Base-by-base conservation (phyloP, 1,140 invertebrate species). In the Eueides isabella region DNA sequence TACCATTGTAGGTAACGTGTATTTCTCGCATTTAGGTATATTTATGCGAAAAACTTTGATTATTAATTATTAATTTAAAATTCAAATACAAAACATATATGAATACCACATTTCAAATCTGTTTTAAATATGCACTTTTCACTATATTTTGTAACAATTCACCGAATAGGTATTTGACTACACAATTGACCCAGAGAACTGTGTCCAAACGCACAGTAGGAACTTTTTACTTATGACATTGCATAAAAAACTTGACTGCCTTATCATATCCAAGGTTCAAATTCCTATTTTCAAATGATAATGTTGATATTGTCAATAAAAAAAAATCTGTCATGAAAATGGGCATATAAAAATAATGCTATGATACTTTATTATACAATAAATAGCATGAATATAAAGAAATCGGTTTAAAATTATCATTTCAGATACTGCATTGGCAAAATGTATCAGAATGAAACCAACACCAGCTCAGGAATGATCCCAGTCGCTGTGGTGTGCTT, bases 401-500 rank as follows among this genome's bases (percentile, higher is more conserved):
- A 44, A 19, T 44, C 16, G 1, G 7, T 44, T 19, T 7, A 44
- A 19, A 44, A 44, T 6, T n/a, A 19, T 7, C n/a, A 6, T 87
- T 87, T 29, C 83, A 95, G 94, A 23, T 95, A 94, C 79, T 95
- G 94, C 73, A 41, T 92, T 9, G 81, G 80, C 7, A 67, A 78
- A 61, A 88, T 90, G 81, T 80, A 76, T 16, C 80, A 68, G 4
- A 93, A 91, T 68, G 67, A 33, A 2, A 77, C 29, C 1, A 48
- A 81, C 1, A 75, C 78, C 0, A 61, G 69, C 0, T 28, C 67
- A 66, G 87, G 81, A 12, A 77, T 67, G 0, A 73, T 84, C 0
- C 61, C 80, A 1, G 83, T 92, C 7, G 95, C 93, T 0, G 65
- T 95, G 4, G 81, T 94, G 0, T 96, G 95, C 74, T 95, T 95